A percentile compares a stretch with the other conserved stretches of the same genome.
These are phyloP conservation scores for Desoria tigrina DNA, from an alignment of 2,888 invertebrate species.

Conservation along the genomic window DNA sequence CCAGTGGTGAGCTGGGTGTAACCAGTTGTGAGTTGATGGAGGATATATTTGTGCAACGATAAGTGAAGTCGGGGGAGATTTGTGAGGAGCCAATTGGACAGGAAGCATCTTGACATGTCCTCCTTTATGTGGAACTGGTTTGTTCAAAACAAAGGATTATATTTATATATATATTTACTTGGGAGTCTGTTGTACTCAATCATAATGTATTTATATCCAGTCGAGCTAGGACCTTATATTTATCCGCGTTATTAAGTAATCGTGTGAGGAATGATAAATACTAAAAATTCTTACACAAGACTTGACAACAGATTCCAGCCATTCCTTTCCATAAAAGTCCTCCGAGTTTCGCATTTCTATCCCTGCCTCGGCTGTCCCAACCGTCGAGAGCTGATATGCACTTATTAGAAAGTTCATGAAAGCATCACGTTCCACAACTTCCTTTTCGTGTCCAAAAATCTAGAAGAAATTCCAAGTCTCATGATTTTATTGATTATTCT, in stretches of 20 bases:
- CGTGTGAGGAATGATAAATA: too few relatives aligned
- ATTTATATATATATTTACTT: not conserved
- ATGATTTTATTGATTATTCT: too few relatives aligned
- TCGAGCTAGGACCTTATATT: too few relatives aligned
- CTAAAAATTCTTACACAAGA: constrained; percentile 64
- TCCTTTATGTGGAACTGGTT: constrained; percentile 73
- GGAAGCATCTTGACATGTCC: constrained; percentile 71
- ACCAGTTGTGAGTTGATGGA: constrained; percentile 65
- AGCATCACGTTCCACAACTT: constrained; percentile 40
- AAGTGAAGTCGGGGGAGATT: constrained; percentile 75
- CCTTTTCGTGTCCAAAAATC: constrained; percentile 53
- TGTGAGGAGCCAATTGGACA: constrained; percentile 78
- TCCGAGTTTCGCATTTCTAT: constrained; percentile 18
- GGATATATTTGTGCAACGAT: constrained; percentile 72
- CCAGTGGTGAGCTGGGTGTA: constrained; percentile 55
- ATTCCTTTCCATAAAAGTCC: constrained; percentile 38
- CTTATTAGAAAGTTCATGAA: constrained; percentile 52
- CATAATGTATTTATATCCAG: not conserved
- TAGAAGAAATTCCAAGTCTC: constrained; percentile 32
- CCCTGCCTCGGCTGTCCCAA: not conserved
- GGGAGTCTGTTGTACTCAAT: not conserved
- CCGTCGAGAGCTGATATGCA: constrained; percentile 47
- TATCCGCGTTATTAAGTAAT: too few relatives aligned
- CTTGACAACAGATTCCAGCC: constrained; percentile 66
- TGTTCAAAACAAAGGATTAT: constrained; percentile 1